Evolutionary conservation across 1,140 invertebrate genomes (phyloP).

Genomic region (Platyura marginata): DNA sequence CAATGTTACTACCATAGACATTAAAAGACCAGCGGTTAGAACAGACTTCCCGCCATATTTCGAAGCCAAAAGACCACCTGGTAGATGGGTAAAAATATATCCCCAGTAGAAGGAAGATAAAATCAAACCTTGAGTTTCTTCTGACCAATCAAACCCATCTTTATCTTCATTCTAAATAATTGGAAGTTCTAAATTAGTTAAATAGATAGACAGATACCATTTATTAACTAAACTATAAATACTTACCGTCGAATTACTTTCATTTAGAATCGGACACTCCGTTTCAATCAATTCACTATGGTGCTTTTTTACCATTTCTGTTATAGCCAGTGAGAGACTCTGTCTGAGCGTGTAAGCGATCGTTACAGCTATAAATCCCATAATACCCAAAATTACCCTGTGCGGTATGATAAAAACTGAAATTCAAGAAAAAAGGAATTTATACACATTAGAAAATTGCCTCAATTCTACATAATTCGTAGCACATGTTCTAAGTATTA

Average conservation of each 20-base stretch:
- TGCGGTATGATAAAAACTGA: constrained; percentile 46
- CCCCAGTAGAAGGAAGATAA: constrained; percentile 40
- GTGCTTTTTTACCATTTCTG: constrained; percentile 51
- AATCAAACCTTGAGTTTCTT: constrained; percentile 31
- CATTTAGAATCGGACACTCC: constrained; percentile 9
- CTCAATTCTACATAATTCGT: no score
- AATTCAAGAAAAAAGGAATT: no score
- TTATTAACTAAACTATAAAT: not conserved
- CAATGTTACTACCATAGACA: constrained; percentile 54
- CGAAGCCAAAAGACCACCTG: constrained; percentile 46
- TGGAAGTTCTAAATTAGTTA: not conserved
- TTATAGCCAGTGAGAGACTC: constrained; percentile 75
- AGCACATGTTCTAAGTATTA: no score
- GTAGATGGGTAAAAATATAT: constrained; percentile 35
- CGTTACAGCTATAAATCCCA: constrained; percentile 67
- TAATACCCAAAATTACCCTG: constrained; percentile 55
- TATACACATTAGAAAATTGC: no score
- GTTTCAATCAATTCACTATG: constrained; percentile 12
- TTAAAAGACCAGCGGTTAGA: constrained; percentile 48
- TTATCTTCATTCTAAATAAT: not conserved
- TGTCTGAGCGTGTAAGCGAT: constrained; percentile 80
- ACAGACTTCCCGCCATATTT: constrained; percentile 58
- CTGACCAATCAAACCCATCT: constrained; percentile 10
- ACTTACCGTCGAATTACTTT: constrained; percentile 22
- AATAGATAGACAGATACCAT: not conserved